Base-by-base conservation (phyloP, 2,888 invertebrate genomes). In the Craniophora ligustri region DNA sequence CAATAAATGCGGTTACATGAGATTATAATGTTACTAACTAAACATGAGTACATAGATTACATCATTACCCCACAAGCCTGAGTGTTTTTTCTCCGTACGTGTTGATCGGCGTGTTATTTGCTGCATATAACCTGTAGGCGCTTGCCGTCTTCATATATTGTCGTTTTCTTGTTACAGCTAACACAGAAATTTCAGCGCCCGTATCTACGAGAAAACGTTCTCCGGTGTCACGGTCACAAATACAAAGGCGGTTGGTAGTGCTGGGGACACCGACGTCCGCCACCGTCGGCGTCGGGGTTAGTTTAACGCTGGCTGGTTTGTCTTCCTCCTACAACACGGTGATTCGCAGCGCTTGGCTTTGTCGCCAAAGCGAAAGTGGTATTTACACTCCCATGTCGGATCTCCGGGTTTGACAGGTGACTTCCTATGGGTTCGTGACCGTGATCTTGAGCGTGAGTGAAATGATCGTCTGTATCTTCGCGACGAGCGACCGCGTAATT, bases 141-240 rank as follows among this genome's bases (percentile, higher is more conserved):
- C n/a, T 32, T 1, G 18, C 2, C 4, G 15, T 23, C 11, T 46
- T 21, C 4, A 14, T 3, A n/a, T n/a, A n/a, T 26, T 11, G 30
- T 3, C 11, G n/a, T n/a, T n/a, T n/a, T n/a, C n/a, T n/a, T n/a
- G 6, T 46, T 8, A 15, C 30, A 13, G 46, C 21, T 6, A 53
- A 21, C 0, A 53, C 46, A 0, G 68, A 62, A 6, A 62, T 57
- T 3, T 67, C 55, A n/a, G n/a, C n/a, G n/a, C n/a, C n/a, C n/a
- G n/a, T n/a, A n/a, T n/a, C n/a, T n/a, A n/a, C n/a, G n/a, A 67
- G 48, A 14, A 61, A 64, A 13, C 57, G 53, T 30, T 54, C 38
- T 21, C 32, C 14, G 3, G 45, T 54, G 10, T 54, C n/a, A 3
- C 39, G 26, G 23, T 67, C 61, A 31, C 15, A 15, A 6, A 67